These are phyloP conservation scores for Paramuricea clavata DNA, from an alignment of 92 coral and sea anemone genomes.

Conservation along the genomic window DNA sequence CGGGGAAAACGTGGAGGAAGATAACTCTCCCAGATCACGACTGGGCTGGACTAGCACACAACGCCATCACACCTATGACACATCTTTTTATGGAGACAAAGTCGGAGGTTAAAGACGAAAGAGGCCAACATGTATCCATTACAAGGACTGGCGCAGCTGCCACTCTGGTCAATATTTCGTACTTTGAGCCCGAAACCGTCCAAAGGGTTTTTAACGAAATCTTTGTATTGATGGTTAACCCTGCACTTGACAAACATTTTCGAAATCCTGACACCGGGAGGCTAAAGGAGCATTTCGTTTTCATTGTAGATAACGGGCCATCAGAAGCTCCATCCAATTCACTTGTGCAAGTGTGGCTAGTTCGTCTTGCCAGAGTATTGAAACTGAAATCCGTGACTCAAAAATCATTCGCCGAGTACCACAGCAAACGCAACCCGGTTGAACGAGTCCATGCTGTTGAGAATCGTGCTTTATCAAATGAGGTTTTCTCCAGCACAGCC, in stretches of 20 bases:
- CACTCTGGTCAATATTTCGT: constrained; percentile 62
- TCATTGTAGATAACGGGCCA: constrained; percentile 80
- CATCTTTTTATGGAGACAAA: constrained; percentile 70
- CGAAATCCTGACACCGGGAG: constrained; percentile 70
- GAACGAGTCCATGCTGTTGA: constrained; percentile 72
- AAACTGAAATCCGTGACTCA: constrained; percentile 34
- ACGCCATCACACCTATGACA: constrained; percentile 74
- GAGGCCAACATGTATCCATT: not conserved
- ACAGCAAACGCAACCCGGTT: constrained; percentile 65
- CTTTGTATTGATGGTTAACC: constrained; percentile 54
- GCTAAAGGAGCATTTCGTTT: constrained; percentile 68
- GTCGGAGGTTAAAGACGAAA: not conserved
- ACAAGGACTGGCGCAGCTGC: constrained; percentile 70
- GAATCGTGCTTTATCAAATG: constrained; percentile 55
- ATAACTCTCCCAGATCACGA: constrained; percentile 66
- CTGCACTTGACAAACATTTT: constrained; percentile 58
- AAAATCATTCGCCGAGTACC: constrained; percentile 61
- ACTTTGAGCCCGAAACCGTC: constrained; percentile 60
- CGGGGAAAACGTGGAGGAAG: constrained; percentile 74
- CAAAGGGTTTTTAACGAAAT: constrained; percentile 68
- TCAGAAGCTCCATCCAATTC: constrained; percentile 50
- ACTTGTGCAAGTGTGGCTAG: constrained; percentile 64
- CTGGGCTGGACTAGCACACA: constrained; percentile 60
- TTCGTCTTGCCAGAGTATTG: constrained; percentile 34
- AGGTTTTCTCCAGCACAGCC: constrained; percentile 54